Evolutionary conservation across 1,140 invertebrate species (phyloP), one percentile per base, ranked within the genome.

Genomic region (Sinella curviseta): DNA sequence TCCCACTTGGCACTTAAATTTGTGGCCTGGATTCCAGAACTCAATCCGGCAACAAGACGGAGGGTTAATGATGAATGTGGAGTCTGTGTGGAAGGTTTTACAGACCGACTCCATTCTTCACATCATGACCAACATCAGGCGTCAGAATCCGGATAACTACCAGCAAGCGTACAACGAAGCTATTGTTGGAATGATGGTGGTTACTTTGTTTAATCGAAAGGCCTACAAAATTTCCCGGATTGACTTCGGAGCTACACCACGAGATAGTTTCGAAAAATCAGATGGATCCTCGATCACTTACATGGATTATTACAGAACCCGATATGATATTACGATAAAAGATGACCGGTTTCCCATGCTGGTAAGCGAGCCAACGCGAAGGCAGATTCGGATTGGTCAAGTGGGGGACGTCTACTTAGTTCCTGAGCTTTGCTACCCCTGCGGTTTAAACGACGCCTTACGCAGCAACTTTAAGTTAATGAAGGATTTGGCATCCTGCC

Each of bases 241-340:
- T 16, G 70, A 74, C 70, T 36, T 28, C 26, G 12, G 4, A 74
- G 3, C 26, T 30, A 74, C 24, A 12, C 70, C 24, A 48, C 93
- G 92, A 91, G 88, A 95, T 78, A 95, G 95, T 8, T 88, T 97
- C 54, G 95, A 97, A 90, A 96, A 20, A 20, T 12, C 8, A 20
- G 39, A 48, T 48, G 39, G 39, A 8, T 48, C 39, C 24, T n/a
- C 14, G 57, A 60, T 17, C 12, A n/a, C 57, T 4, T 60, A n/a
- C 24, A 26, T 60, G 24, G 57, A 60, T 26, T 60, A 60, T 26
- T 60, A n/a, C 24, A 8, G 24, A 26, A 26, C 12, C 12, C 57
- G 57, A 70, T 33, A 70, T n/a, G n/a, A 33, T 4, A 33, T 31
- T 8, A 70, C 65, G 8, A 70, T 70, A 8, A 30, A 14, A 4